These are phyloP conservation scores for Danionella dracula DNA, from an alignment of 2,797 vertebrate genomes.

Conservation along the genomic window DNA sequence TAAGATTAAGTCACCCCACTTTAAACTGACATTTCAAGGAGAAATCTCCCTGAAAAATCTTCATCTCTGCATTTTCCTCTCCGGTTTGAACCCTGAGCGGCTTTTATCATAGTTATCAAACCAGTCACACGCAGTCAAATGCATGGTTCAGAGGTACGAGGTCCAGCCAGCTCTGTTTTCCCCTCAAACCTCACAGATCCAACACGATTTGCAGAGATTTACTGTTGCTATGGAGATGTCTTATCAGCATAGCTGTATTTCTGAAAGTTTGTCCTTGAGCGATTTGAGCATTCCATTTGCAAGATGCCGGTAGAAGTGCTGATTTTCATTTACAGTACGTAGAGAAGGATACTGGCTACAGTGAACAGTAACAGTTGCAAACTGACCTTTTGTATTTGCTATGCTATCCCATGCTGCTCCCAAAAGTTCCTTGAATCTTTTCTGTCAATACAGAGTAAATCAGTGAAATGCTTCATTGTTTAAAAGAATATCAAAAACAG, in stretches of 20 bases:
- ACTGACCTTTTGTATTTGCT: too few species aligned
- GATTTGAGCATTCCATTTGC: slow-evolving; percentile 9
- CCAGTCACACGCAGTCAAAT: neutral
- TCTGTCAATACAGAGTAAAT: too few species aligned
- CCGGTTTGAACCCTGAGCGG: neutral
- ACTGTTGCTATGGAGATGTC: slow-evolving; percentile 28
- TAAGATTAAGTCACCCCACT: neutral
- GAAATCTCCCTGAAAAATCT: neutral
- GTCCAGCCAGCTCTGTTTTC: neutral
- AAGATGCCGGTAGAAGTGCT: neutral
- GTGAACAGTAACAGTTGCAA: neutral
- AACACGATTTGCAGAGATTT: slow-evolving; percentile 29
- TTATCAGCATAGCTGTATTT: slow-evolving; percentile 28
- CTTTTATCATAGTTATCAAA: slow-evolving; percentile 3
- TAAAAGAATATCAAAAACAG: too few species aligned
- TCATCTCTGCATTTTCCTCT: slow-evolving; percentile 15
- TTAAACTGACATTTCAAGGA: neutral
- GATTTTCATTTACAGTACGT: neutral
- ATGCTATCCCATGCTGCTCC: too few species aligned
- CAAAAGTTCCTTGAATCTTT: too few species aligned
- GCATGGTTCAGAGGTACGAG: neutral
- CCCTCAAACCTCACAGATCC: slow-evolving; percentile 20
- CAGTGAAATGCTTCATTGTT: too few species aligned
- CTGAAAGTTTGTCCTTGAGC: slow-evolving; percentile 32
- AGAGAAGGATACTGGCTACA: neutral